These are phyloP conservation scores for Physocephala rufipes DNA, from an alignment of 2,888 invertebrate genomes.

Conservation along the genomic window DNA sequence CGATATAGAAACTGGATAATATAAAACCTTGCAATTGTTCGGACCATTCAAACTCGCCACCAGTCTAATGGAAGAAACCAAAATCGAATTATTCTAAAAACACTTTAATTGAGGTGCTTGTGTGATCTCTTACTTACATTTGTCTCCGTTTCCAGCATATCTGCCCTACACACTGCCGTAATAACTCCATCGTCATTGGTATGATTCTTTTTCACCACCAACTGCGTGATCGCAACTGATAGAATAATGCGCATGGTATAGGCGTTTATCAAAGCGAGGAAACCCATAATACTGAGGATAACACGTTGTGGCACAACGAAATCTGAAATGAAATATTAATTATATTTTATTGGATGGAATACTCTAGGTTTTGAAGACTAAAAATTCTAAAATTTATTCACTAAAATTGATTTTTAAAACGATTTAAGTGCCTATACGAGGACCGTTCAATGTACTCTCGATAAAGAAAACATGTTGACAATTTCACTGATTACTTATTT, in stretches of 20 bases:
- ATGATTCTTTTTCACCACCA: constrained; percentile 67
- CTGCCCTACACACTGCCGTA: constrained; percentile 53
- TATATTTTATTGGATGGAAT: too few relatives aligned
- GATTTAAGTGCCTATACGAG: too few relatives aligned
- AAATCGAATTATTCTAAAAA: background rate
- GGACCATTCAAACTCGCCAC: constrained; percentile 71
- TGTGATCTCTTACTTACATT: constrained; percentile 38
- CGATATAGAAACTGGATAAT: constrained; percentile 85
- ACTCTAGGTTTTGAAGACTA: too few relatives aligned
- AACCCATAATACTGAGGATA: constrained; percentile 76
- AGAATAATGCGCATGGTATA: constrained; percentile 80
- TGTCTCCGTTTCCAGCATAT: constrained; percentile 47
- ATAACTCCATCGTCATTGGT: constrained; percentile 43
- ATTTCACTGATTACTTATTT: too few relatives aligned
- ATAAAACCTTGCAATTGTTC: constrained; percentile 79
- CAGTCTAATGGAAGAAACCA: constrained; percentile 31
- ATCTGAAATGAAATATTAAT: constrained; percentile 48
- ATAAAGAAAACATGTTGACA: too few relatives aligned
- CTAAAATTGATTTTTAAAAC: too few relatives aligned
- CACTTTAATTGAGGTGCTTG: background rate
- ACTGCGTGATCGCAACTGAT: constrained; percentile 77
- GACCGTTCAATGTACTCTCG: too few relatives aligned
- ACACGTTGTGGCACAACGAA: constrained; percentile 70
- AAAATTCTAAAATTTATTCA: too few relatives aligned
- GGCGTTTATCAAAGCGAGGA: constrained; percentile 76